Evolutionary conservation across 2,888 invertebrate genomes (phyloP), one percentile per base, ranked within the genome.

Genomic region (Xestia c-nigrum): DNA sequence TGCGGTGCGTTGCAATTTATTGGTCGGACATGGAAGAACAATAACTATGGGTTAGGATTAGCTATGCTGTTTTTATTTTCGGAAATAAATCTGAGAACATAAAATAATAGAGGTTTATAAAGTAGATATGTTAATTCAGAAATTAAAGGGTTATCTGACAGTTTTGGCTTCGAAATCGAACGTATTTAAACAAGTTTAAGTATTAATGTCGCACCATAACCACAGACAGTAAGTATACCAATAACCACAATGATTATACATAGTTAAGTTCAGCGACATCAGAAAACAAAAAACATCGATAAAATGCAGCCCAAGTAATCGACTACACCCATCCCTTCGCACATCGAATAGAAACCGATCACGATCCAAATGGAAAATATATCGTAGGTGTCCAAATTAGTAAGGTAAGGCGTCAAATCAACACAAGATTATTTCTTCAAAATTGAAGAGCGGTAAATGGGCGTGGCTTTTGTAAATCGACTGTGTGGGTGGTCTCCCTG

Each of bases 401-500:
- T 84, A 78, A 73, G 57, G 63, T 21, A 71, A 89, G 85, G 89
- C 88, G 89, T 89, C 87, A 88, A 87, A 71, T 67, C 75, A 78
- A 79, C 80, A 84, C 69, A 69, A 76, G 59, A 63, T 64, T 78
- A 93, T 92, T 93, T 92, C 92, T 92, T 92, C 92, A 90, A 94
- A 94, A 95, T 95, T 94, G 94, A 93, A 92, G 92, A 93, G 92
- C 94, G 92, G 91, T 86, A 85, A 86, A 89, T 89, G 90, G 96
- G 95, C 95, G 96, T 92, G 94, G 93, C 76, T 46, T 84, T 84
- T 72, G 75, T 90, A 91, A 93, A 94, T 93, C 91, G 91, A 89
- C 92, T 75, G 87, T 89, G 91, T 95, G 95, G 95, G 96, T 96
- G 96, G 96, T 93, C 96, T 85, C 83, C 88, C 88, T 78, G 89